Evolutionary conservation across 2,113 vertebrate genomes (phyloP).

Genomic region (Asarcornis scutulata): DNA sequence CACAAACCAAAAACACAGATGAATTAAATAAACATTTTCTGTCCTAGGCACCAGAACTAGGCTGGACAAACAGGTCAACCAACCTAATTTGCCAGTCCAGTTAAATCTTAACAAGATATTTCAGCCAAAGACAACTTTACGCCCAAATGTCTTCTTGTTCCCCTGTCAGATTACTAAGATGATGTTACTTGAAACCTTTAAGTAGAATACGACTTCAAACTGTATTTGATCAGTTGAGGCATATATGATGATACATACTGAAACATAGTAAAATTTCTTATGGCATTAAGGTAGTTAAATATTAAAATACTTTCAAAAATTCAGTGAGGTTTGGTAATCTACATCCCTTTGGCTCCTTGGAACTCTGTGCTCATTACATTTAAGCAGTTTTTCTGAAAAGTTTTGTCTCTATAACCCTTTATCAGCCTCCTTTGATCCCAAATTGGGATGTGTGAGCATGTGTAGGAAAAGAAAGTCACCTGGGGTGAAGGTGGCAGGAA

Average conservation of each 20-base stretch:
- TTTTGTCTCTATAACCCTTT: background rate
- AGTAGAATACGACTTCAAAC: background rate
- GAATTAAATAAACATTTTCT: background rate
- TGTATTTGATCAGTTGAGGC: background rate
- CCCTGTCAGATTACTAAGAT: background rate
- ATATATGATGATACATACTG: background rate
- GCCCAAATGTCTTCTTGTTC: background rate
- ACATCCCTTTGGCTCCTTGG: background rate
- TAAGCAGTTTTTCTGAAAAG: background rate
- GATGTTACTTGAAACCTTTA: background rate
- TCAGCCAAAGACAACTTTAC: background rate
- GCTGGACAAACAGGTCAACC: background rate
- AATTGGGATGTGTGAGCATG: background rate
- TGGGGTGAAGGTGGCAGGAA: background rate
- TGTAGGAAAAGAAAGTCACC: background rate
- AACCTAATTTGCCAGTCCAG: background rate
- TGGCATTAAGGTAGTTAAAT: rapidly evolving
- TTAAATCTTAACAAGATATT: background rate
- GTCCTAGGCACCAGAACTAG: background rate
- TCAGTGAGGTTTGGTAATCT: background rate
- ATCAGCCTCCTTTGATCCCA: background rate
- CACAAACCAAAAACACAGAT: background rate
- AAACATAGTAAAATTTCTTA: background rate
- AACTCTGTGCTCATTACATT: background rate
- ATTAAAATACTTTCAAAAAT: background rate